These are phyloP conservation scores for Aplocera efformata DNA, from an alignment of 2,888 invertebrate genomes.

Conservation along the genomic window DNA sequence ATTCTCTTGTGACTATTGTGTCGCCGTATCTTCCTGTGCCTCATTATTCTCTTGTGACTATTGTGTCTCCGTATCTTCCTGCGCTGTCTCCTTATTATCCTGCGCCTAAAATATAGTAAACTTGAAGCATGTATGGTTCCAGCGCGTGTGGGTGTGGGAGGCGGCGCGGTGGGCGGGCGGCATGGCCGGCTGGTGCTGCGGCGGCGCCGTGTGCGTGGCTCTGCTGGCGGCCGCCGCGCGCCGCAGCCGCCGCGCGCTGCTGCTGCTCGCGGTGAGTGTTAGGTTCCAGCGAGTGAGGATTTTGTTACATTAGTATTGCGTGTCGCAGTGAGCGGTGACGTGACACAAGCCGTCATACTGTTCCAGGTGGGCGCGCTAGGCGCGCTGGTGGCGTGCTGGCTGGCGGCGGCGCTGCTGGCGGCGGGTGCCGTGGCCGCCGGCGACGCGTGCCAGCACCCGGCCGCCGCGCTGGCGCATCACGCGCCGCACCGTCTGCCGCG, in stretches of 20 bases:
- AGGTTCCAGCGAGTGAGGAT: no score
- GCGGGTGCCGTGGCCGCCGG: slow-evolving; percentile 91
- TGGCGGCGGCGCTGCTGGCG: slow-evolving; percentile 92
- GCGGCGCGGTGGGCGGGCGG: slow-evolving; percentile 92
- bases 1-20: no score
- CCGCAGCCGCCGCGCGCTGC: slow-evolving; percentile 93
- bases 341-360: no score
- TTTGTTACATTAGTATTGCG: no score
- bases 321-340: no score
- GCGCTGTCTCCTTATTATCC: no score
- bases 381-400: slow-evolving; percentile 87
- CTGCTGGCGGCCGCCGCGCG: slow-evolving; percentile 92
- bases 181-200: slow-evolving; percentile 91
- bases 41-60: no score
- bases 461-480: slow-evolving; percentile 87
- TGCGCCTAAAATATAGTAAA: no score
- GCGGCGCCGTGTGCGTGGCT: slow-evolving; percentile 93
- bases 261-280: slow-evolving; percentile 91
- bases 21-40: no score
- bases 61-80: no score
- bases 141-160: slow-evolving; percentile 88
- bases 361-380: slow-evolving; percentile 82
- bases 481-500: slow-evolving; percentile 79
- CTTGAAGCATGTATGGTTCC: slow-evolving; percentile 35
- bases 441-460: slow-evolving; percentile 92